Evolutionary conservation across 2,888 invertebrate genomes (phyloP), one percentile per base, ranked within the genome.

Genomic region (Biston stratarius): DNA sequence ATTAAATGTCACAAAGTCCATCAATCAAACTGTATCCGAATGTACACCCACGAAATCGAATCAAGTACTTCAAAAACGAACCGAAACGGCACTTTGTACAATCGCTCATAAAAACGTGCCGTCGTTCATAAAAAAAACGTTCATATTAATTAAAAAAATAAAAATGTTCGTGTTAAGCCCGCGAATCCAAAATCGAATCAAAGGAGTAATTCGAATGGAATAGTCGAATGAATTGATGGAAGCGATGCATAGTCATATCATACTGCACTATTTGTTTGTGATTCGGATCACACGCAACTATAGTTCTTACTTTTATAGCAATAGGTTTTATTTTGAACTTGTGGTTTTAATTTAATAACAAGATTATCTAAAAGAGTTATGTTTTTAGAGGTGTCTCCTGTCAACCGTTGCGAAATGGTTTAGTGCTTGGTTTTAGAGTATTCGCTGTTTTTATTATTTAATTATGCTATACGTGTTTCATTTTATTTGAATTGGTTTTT

Each of bases 81-180:
- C 69, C 69, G 61, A 78, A 82, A 75, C 75, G 73, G 73, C 81
- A 78, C 76, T 80, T 83, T 87, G 87, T 83, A 79, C 78, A 79
- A 81, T 77, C 75, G 78, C 76, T 75, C 80, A 74, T 79, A 74
- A 81, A 82, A 87, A 82, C 77, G 78, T 75, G 74, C 77, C 74
- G 71, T 79, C 87, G n/a, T n/a, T n/a, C n/a, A n/a, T n/a, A n/a
- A n/a, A n/a, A n/a, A n/a, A n/a, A n/a, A n/a, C n/a, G n/a, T 86
- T 87, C 86, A 89, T 89, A 90, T 90, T 91, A 90, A 91, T 90
- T 90, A 87, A 90, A 90, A 24, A 89, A 83, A 85, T 85, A 81
- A 88, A 89, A 88, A 83, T 82, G 84, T 79, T 80, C 76, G 80
- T 79, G 86, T 86, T 87, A 86, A 88, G 82, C 87, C 82, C 74